Percentiles rank a stretch among this genome's conserved stretches.
These are phyloP conservation scores for Drosophila lowei DNA, from an alignment of 1,140 invertebrate species.

Conservation along the genomic window DNA sequence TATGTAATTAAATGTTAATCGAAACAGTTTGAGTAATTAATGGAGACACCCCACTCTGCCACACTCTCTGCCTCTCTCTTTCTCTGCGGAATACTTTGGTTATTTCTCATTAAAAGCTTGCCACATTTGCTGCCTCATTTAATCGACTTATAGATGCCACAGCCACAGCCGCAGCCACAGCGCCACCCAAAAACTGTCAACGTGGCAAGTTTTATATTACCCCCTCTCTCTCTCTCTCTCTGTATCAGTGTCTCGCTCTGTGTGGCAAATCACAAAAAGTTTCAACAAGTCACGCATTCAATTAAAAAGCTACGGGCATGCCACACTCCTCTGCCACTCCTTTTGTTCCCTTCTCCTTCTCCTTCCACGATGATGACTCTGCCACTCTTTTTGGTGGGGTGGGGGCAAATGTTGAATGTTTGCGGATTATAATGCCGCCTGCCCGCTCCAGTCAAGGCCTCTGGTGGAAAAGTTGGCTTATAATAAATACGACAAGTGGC, in stretches of 20 bases:
- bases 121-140: slow-evolving; percentile 48
- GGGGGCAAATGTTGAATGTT: slow-evolving; percentile 45
- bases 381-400: slow-evolving; percentile 19
- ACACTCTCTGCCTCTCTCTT: background rate
- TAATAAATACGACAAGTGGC: slow-evolving; percentile 38
- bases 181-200: slow-evolving; percentile 45
- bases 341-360: background rate
- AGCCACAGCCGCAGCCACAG: background rate
- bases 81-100: background rate
- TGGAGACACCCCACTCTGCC: slow-evolving; percentile 20
- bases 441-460: background rate
- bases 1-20: slow-evolving; percentile 67
- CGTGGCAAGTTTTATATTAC: slow-evolving; percentile 14
- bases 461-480: slow-evolving; percentile 15
- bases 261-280: slow-evolving; percentile 71
- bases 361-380: background rate
- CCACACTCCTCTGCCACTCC: slow-evolving; percentile 10
- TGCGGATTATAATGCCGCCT: slow-evolving; percentile 52
- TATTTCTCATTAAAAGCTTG: slow-evolving; percentile 48
- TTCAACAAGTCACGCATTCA: slow-evolving; percentile 78
- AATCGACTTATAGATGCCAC: slow-evolving; percentile 55
- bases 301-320: slow-evolving; percentile 56
- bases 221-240: background rate
- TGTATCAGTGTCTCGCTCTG: background rate
- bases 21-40: slow-evolving; percentile 62